A percentile compares a stretch with the other conserved stretches of the same genome.
Evolutionary conservation across 1,140 invertebrate genomes (phyloP).

Genomic region (Drosophila teissieri): DNA sequence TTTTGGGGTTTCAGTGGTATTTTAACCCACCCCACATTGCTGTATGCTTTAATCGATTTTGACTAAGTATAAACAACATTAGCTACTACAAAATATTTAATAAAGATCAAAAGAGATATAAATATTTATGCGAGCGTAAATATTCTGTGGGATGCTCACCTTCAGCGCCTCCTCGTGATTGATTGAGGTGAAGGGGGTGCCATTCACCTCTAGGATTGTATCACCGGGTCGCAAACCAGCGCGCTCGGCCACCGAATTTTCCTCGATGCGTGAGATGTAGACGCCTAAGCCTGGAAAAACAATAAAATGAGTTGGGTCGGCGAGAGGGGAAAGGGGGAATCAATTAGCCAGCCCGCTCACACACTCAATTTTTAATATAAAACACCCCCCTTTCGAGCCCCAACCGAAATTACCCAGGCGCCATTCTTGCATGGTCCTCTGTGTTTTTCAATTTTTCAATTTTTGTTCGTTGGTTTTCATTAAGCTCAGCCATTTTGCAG

Average conservation of each 20-base stretch:
- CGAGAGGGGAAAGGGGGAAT: conserved; percentile 49
- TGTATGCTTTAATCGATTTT: conserved; percentile 71
- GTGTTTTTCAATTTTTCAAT: background rate
- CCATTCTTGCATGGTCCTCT: conserved; percentile 12
- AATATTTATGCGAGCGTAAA: conserved; percentile 30
- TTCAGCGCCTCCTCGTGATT: conserved; percentile 95
- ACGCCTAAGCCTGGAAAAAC: conserved; percentile 90
- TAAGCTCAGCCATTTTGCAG: conserved; percentile 39
- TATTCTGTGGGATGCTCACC: conserved; percentile 86
- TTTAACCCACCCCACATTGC: background rate
- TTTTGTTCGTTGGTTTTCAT: conserved; percentile 61
- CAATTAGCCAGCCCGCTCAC: conserved; percentile 61
- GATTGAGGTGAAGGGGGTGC: conserved; percentile 93
- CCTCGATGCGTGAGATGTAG: conserved; percentile 94
- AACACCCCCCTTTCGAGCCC: background rate
- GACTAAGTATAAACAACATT: conserved; percentile 47
- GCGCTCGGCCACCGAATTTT: conserved; percentile 93
- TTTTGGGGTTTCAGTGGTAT: background rate
- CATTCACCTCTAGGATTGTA: conserved; percentile 95
- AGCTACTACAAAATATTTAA: conserved; percentile 62
- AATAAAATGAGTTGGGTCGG: conserved; percentile 70
- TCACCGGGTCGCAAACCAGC: conserved; percentile 93
- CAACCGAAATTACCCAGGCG: background rate
- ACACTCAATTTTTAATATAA: conserved; percentile 68
- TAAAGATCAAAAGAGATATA: conserved; percentile 44